These are phyloP conservation scores for Neomonachus schauinslandi DNA, from an alignment of 2,113 vertebrate genomes.

Conservation along the genomic window DNA sequence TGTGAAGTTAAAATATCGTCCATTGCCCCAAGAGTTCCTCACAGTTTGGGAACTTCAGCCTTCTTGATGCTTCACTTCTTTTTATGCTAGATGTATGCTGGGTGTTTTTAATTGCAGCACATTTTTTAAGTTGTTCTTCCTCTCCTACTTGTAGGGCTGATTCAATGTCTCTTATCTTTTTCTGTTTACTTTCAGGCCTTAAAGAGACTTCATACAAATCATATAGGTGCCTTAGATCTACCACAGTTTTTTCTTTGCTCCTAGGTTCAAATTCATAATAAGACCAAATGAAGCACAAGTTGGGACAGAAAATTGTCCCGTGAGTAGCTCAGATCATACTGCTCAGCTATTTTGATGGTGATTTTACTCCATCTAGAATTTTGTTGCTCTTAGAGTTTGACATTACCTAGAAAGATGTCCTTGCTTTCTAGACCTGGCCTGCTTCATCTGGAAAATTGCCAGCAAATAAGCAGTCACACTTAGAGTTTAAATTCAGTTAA, in stretches of 20 bases:
- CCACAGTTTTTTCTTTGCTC: background rate
- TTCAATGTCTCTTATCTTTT: background rate
- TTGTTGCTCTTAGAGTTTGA: background rate
- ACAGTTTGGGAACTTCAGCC: background rate
- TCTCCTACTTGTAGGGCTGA: background rate
- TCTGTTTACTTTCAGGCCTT: background rate
- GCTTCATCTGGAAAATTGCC: background rate
- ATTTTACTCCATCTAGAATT: background rate
- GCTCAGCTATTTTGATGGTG: background rate
- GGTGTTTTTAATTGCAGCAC: background rate
- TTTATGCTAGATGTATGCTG: background rate
- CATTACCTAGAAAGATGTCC: background rate
- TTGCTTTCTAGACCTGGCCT: background rate
- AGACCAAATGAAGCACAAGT: constrained; percentile 3
- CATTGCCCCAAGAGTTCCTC: background rate
- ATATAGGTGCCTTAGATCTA: background rate
- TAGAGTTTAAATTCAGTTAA: constrained; percentile 3
- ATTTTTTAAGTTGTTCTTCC: background rate
- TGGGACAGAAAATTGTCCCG: background rate
- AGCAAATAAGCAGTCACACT: background rate
- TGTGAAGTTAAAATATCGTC: background rate
- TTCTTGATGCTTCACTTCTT: background rate
- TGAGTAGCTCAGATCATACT: background rate
- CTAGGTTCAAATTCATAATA: background rate
- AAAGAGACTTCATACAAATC: background rate